Base-by-base conservation (phyloP, 2,113 vertebrate species). In the Peromyscus maniculatus region DNA sequence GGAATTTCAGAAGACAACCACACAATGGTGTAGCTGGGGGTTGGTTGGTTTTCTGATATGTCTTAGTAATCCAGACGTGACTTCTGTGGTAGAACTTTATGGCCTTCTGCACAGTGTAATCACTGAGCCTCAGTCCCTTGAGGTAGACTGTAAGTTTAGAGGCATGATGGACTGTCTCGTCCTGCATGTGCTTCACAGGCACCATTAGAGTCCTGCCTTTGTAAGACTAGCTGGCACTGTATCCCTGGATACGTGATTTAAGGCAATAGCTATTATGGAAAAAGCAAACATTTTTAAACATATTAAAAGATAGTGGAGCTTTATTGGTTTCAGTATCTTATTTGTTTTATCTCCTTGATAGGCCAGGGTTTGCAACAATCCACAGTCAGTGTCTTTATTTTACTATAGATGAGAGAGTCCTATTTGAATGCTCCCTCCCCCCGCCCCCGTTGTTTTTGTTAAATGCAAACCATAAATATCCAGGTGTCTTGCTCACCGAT, bases 191-290 rank as follows among this genome's bases (percentile, higher is more conserved):
- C n/a, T 64, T 12, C 8, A 36, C 59, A 66, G 55, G 15, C 52
- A n/a, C 24, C 46, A 39, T 92, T 59, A 66, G 75, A 93, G 67
- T 67, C 24, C 43, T 94, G 31, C 75, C 0, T 12, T 15, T 77
- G 4, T 5, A 89, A 96, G 67, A 71, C 43, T 31, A 83, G 74
- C 71, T 83, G 57, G 11, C 55, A 5, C 33, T 69, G 46, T 69
- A 24, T 96, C 49, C n/a, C 96, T 89, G 26, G 31, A 39, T 71
- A 52, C 39, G 67, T 92, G 74, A 64, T 55, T 86, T 91, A 91
- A 87, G 91, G 77, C 93, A 96, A 31, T 92, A 89, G n/a, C 57
- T 69, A 55, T 88, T 94, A 43, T 78, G 55, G 52, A 95, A 91
- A 92, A 89, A 36, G 33, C 59, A 91, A 13, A 43, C 39, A 64